Evolutionary conservation across 2,797 vertebrate species (phyloP), one percentile per base, ranked within the genome.

Genomic region (Cichlasoma orientale): DNA sequence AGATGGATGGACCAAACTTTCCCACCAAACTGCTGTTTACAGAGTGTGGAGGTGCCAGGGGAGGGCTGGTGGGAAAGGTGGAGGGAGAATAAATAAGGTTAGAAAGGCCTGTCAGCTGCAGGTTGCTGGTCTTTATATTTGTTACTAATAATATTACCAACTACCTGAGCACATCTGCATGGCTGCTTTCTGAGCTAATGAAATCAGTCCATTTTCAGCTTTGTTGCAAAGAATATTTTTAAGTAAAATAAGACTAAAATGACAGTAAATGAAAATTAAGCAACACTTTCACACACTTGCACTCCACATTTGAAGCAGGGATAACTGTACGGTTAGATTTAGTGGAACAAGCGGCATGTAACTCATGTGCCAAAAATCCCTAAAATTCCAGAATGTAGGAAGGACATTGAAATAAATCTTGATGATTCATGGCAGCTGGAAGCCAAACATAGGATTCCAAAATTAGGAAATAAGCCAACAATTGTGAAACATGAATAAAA

Each of bases 11-110:
- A 70, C 21, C 61, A 33, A 82, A 90, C 86, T 87, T 90, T 90
- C 89, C 86, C 89, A 90, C 86, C 82, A 58, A 13, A 41, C 77
- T 54, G 68, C 38, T 88, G 88, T 88, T 86, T 86, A 88, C 88
- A 85, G 78, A 82, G 75, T 11, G 61, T 36, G 50, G 11, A 41
- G 41, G 23, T n/a, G 2, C 4, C 56, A 68, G 19, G 1, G 58
- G 75, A 18, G 4, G 10, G 66, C 14, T 21, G 55, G 55, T 23
- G 71, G 56, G 50, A 54, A 52, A 53, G 76, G 41, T 16, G 0
- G 29, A 21, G 13, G 8, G 5, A 36, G 70, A 33, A 18, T 1
- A 18, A 61, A 56, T 66, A 47, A 66, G 61, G 23, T 66, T 66
- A 66, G 16, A 66, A 27, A 19, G 41, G 25, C 63, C 63, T 68